A percentile compares a stretch with the other conserved stretches of the same genome.
phyloP scores from a whole-genome alignment of 2,888 invertebrate genomes.

The Pachymerium ferrugineum region DNA sequence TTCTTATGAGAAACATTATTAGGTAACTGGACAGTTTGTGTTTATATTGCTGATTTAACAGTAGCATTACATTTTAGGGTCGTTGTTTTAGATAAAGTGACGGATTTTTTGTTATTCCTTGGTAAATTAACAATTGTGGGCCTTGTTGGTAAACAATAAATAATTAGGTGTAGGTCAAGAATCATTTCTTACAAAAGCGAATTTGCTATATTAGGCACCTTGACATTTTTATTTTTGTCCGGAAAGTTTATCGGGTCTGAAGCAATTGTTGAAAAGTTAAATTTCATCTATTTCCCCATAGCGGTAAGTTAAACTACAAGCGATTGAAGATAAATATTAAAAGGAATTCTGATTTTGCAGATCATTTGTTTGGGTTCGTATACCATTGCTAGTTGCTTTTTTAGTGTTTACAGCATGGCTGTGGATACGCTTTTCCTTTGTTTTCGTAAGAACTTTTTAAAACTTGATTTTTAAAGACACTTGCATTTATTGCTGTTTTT shows the following conservation, averaged over 20 bases:
- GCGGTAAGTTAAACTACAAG: neutral
- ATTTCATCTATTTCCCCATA: neutral
- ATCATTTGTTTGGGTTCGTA: constrained; percentile 76
- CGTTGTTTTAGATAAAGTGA: constrained; percentile 57
- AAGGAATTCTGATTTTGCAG: constrained; percentile 40
- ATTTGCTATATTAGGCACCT: neutral
- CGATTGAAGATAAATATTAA: neutral
- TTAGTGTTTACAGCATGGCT: constrained; percentile 93
- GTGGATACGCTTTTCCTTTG: constrained; percentile 94
- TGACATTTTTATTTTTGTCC: neutral
- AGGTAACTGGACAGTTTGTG: constrained; percentile 37
- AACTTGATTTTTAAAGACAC: neutral
- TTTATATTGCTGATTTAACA: neutral
- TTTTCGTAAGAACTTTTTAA: constrained; percentile 70
- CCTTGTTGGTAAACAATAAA: constrained; percentile 56
- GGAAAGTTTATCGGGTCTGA: neutral
- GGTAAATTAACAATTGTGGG: constrained; percentile 80
- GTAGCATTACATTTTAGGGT: no score
- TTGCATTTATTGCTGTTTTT: constrained; percentile 34
- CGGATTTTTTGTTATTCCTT: constrained; percentile 84
- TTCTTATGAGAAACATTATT: constrained; percentile 75
- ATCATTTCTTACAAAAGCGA: neutral
- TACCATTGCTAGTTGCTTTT: constrained; percentile 81
- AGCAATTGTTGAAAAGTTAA: neutral
- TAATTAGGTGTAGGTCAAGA: neutral